These are phyloP conservation scores for Drosophila mimica DNA, from an alignment of 2,888 invertebrate genomes.

Conservation along the genomic window DNA sequence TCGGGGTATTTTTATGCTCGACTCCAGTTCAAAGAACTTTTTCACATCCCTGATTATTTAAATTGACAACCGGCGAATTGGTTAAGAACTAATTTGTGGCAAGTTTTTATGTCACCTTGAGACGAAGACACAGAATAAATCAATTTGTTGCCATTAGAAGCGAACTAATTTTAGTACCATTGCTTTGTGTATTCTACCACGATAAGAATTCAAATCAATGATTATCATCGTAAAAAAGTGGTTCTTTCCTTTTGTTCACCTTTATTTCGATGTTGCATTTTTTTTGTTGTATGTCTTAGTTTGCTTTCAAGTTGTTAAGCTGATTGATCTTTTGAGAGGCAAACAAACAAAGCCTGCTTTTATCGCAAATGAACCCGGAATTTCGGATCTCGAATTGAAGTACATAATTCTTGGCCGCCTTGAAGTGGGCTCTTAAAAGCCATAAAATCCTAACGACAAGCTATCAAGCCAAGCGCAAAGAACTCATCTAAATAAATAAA, in stretches of 20 bases:
- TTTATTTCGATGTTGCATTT: background rate
- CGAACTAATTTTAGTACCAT: slow-evolving; percentile 34
- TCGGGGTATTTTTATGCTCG: slow-evolving; percentile 15
- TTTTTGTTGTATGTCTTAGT: slow-evolving; percentile 7
- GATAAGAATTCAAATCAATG: background rate
- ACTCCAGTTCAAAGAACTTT: slow-evolving; percentile 57
- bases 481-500: slow-evolving; percentile 62
- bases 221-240: background rate
- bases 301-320: slow-evolving; percentile 37
- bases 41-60: slow-evolving; percentile 42
- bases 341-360: slow-evolving; percentile 34
- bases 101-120: slow-evolving; percentile 48
- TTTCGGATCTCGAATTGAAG: slow-evolving; percentile 59
- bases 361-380: slow-evolving; percentile 67
- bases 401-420: slow-evolving; percentile 50
- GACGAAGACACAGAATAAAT: slow-evolving; percentile 10
- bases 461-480: slow-evolving; percentile 40
- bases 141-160: slow-evolving; percentile 40
- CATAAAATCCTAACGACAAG: slow-evolving; percentile 64
- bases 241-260: background rate
- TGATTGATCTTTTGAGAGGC: slow-evolving; percentile 50
- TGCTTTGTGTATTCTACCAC: slow-evolving; percentile 13
- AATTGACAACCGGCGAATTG: slow-evolving; percentile 43
- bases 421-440: slow-evolving; percentile 61
- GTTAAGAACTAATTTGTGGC: slow-evolving; percentile 46